Evolutionary conservation across 2,888 invertebrate genomes (phyloP).

Genomic region (Prenolepis imparis): DNA sequence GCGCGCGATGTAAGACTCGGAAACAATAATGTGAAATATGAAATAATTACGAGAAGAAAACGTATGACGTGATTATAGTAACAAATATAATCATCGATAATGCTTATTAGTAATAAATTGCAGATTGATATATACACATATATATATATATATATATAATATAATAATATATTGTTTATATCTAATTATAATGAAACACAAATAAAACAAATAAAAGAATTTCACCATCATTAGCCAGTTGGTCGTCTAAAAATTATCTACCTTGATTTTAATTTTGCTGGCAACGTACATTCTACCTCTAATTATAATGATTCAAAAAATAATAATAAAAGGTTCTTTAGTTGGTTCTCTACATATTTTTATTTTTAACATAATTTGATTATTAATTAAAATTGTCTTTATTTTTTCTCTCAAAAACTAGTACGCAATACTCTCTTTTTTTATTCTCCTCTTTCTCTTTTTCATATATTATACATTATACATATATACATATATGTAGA

Average conservation of each 20-base stretch:
- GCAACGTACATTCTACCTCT: too few species aligned
- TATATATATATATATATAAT: not conserved
- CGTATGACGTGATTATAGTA: not conserved
- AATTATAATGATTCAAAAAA: not conserved
- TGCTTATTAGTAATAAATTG: not conserved
- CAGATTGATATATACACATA: not conserved
- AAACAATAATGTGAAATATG: not conserved
- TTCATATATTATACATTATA: too few species aligned
- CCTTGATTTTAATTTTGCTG: too few species aligned
- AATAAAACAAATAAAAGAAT: too few species aligned
- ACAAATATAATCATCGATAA: not conserved
- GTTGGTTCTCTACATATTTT: not conserved
- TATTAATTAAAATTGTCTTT: not conserved
- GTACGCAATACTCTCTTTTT: not conserved
- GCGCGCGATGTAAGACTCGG: not conserved
- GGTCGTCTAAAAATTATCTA: too few species aligned
- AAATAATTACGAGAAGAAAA: not conserved
- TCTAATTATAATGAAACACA: not conserved
- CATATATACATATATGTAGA: too few species aligned
- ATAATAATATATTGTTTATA: not conserved
- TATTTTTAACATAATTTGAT: not conserved
- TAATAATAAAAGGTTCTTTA: not conserved
- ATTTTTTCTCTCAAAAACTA: not conserved
- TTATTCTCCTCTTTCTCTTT: not conserved
- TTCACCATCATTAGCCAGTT: too few species aligned